Percentiles rank a stretch among this genome's conserved stretches.
These are phyloP conservation scores for Poecilia picta DNA, from an alignment of 2,797 vertebrate species.

Conservation along the genomic window DNA sequence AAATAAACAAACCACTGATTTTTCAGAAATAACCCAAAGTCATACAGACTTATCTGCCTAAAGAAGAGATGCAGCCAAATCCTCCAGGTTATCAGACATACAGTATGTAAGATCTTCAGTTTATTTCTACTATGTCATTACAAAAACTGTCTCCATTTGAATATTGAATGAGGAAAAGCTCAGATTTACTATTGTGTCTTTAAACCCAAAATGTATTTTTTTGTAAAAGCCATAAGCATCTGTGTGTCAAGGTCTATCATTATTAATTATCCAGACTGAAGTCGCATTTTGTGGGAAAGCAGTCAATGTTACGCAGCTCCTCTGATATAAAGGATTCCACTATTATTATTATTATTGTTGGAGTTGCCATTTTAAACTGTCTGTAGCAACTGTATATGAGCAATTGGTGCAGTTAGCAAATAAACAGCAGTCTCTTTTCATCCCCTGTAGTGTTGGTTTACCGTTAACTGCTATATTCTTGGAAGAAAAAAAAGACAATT, in stretches of 20 bases:
- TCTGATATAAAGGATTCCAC: background rate
- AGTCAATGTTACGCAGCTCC: background rate
- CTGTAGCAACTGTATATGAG: background rate
- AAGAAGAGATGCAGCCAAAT: background rate
- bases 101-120: background rate
- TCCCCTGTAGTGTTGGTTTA: background rate
- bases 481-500: background rate
- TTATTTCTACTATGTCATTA: background rate
- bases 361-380: background rate
- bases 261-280: background rate
- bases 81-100: background rate
- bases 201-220: background rate
- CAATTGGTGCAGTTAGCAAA: background rate
- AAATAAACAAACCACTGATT: background rate
- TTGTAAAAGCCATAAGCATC: background rate
- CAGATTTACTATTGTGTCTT: background rate
- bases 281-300: background rate
- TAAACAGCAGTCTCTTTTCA: background rate
- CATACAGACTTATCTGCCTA: background rate
- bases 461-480: background rate
- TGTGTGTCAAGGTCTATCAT: background rate
- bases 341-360: background rate
- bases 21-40: background rate
- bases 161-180: background rate
- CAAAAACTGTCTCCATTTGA: background rate